Evolutionary conservation across 2,797 vertebrate species (phyloP).

Genomic region (Tokudaia muenninki): DNA sequence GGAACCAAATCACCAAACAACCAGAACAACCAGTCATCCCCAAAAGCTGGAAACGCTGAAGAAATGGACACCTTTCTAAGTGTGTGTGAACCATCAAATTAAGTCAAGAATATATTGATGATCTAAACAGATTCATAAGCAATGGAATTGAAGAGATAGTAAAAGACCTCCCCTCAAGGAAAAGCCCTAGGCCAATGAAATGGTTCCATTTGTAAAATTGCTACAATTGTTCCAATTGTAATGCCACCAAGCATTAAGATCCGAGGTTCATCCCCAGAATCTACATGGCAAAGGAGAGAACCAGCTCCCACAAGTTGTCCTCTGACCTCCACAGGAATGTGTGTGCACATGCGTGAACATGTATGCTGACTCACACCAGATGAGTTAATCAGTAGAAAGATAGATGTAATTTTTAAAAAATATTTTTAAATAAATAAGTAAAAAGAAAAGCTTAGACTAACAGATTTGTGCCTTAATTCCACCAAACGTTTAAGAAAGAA

Average conservation of each 20-base stretch:
- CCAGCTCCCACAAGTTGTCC: not conserved
- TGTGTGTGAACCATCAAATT: not conserved
- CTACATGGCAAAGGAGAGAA: not conserved
- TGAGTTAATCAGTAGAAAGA: not conserved
- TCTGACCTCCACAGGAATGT: not conserved
- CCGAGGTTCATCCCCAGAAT: not conserved
- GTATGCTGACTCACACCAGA: not conserved
- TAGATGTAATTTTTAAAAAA: not conserved
- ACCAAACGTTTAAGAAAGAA: not conserved
- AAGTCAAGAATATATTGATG: not conserved
- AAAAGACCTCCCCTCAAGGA: not conserved
- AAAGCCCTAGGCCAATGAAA: not conserved
- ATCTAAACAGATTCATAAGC: not conserved
- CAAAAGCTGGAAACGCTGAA: not conserved
- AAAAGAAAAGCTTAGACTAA: not conserved
- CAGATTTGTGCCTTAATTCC: not conserved
- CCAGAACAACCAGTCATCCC: not conserved
- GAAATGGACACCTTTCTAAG: not conserved
- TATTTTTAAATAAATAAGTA: not conserved
- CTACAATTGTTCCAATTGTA: no score
- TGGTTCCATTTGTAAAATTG: not conserved
- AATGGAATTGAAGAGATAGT: not conserved
- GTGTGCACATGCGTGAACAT: not conserved
- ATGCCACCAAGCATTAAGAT: not conserved
- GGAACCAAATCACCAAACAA: not conserved